phyloP scores from a whole-genome alignment of 1,140 invertebrate species.

The Pseudomyrmex sp. region DNA sequence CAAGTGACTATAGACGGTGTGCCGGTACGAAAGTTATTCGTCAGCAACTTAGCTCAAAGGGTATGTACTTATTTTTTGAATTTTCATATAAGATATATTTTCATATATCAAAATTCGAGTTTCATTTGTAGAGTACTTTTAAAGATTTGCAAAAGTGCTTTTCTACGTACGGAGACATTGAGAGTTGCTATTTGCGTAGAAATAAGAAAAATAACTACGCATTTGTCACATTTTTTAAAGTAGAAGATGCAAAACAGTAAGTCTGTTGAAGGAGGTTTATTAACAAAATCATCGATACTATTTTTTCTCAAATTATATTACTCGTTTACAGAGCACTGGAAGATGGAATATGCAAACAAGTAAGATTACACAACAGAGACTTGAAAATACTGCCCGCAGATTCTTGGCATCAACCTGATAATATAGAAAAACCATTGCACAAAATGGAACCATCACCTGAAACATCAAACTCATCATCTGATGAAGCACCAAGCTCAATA shows the following conservation, averaged over 20 bases:
- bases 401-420: slow-evolving; percentile 84
- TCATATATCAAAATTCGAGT: slow-evolving; percentile 18
- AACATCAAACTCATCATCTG: background rate
- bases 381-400: slow-evolving; percentile 80
- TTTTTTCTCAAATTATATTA: slow-evolving; percentile 4
- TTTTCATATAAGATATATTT: background rate
- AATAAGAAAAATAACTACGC: slow-evolving; percentile 80
- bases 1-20: slow-evolving; percentile 72
- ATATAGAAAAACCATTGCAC: slow-evolving; percentile 69
- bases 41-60: slow-evolving; percentile 81
- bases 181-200: slow-evolving; percentile 79
- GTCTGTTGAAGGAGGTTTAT: slow-evolving; percentile 46
- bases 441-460: slow-evolving; percentile 64
- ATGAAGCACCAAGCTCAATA: no score
- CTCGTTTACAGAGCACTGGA: slow-evolving; percentile 75
- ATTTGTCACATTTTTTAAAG: slow-evolving; percentile 79
- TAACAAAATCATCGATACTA: background rate
- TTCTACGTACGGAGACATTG: slow-evolving; percentile 79
- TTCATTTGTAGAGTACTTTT: slow-evolving; percentile 77
- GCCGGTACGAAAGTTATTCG: slow-evolving; percentile 81
- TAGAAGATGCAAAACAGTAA: slow-evolving; percentile 76
- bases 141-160: slow-evolving; percentile 78
- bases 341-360: slow-evolving; percentile 72
- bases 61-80: slow-evolving; percentile 72
- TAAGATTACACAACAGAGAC: slow-evolving; percentile 79